Evolutionary conservation across 2,888 invertebrate genomes (phyloP).

Genomic region (Mesochorus sp.): DNA sequence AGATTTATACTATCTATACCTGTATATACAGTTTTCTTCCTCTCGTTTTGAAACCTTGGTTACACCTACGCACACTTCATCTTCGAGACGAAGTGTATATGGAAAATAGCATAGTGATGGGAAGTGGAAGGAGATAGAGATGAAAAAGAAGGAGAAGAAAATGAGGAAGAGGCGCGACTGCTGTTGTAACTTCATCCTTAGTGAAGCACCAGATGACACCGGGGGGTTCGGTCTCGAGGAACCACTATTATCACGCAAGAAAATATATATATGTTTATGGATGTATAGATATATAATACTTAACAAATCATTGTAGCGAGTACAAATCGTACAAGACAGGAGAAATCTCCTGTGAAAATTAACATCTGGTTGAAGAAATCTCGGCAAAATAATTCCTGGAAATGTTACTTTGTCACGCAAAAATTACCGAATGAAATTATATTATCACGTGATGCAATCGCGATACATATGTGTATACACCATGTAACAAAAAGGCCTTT

Average conservation of each 20-base stretch:
- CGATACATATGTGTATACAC: too few relatives aligned
- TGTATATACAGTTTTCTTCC: not conserved
- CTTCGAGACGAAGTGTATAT: not conserved
- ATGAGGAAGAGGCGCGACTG: not conserved
- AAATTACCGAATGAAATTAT: not conserved
- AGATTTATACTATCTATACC: not conserved
- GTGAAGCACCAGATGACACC: too few relatives aligned
- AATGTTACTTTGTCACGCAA: not conserved
- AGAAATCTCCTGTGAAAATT: not conserved
- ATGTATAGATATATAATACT: too few relatives aligned
- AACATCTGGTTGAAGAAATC: not conserved
- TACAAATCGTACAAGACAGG: not conserved
- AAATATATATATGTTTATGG: not conserved
- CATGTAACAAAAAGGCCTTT: too few relatives aligned
- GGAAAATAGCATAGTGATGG: not conserved
- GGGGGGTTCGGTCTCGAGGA: too few relatives aligned
- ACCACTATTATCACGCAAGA: too few relatives aligned
- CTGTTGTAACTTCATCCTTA: too few relatives aligned
- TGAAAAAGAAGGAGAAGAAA: not conserved
- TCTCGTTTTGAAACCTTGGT: constrained; percentile 10
- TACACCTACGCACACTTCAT: constrained; percentile 18
- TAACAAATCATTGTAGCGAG: not conserved
- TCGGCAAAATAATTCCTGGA: not conserved
- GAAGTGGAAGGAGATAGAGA: too few relatives aligned
- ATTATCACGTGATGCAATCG: too few relatives aligned